phyloP scores from a whole-genome alignment of 2,113 vertebrate genomes.

The Varanus komodoensis region DNA sequence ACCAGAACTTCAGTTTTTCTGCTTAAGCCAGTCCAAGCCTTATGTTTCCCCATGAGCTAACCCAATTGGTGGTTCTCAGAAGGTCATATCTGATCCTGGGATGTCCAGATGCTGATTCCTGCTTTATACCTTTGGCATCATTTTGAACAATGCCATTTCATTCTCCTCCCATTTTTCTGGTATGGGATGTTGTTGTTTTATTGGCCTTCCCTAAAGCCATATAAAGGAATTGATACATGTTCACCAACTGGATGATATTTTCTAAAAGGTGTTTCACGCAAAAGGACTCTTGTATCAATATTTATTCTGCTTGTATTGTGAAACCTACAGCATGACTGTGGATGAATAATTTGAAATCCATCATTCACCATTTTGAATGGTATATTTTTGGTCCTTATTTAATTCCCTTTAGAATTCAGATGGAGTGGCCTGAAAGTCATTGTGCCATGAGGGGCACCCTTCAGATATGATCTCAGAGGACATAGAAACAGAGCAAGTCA shows the following conservation, averaged over 20 bases:
- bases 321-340: constrained; percentile 26
- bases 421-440: constrained; percentile 48
- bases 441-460: constrained; percentile 46
- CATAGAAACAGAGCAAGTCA: no score
- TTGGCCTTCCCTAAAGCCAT: background rate
- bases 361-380: constrained; percentile 6
- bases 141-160: constrained; percentile 12
- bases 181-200: background rate
- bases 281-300: constrained; percentile 10
- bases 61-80: background rate
- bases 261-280: background rate
- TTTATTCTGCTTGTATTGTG: constrained; percentile 8
- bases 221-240: constrained; percentile 8
- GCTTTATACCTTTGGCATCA: background rate
- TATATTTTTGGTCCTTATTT: constrained; percentile 18
- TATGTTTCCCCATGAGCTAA: background rate
- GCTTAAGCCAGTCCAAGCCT: background rate
- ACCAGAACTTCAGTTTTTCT: background rate
- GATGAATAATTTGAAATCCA: constrained; percentile 39
- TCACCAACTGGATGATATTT: background rate
- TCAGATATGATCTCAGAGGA: constrained; percentile 43
- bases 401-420: constrained; percentile 55
- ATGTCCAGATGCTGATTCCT: background rate
- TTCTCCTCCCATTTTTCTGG: background rate
- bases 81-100: background rate